Base-by-base conservation (phyloP, 2,797 vertebrate species). In the Sebastes nivosus region DNA sequence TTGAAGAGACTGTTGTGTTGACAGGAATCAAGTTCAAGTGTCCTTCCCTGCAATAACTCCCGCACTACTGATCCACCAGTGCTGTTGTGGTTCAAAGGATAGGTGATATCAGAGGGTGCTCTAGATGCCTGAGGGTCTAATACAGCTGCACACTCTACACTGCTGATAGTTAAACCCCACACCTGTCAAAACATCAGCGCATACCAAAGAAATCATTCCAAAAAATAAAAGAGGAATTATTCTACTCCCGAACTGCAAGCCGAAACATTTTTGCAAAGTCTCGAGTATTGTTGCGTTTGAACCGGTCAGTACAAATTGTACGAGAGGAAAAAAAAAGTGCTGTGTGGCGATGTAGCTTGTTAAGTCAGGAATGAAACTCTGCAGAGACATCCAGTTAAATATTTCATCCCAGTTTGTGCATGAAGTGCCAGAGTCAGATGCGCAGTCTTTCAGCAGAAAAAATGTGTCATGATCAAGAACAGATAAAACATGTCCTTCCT, bases 331-430 rank as follows among this genome's bases (percentile, higher is more conserved):
- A 50, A 18, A 72, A 46, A 72, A 77, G 58, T 86, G 85, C 83
- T 75, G 79, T 27, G 84, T 72, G 81, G 72, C 30, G 75, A 82
- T 82, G 89, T 55, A 80, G 90, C 86, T 90, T 75, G 81, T 92
- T 90, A 92, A 86, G 71, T 61, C 50, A 32, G 76, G 82, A 79
- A 69, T 74, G 75, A 80, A 90, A 74, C 77, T 81, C 91, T 81
- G 83, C 10, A 34, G 88, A 90, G 92, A 86, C 81, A 67, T 18
- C 64, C 68, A 74, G 85, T 80, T 94, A 85, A 92, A 94, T 93
- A 90, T 94, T 94, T 93, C 64, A 94, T 92, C 81, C 67, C 1
- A 80, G 86, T 89, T 88, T 88, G 85, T 76, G 85, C 77, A 78
- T 81, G 60, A 82, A 81, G 70, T 82, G 80, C 83, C 77, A 76